Percentiles rank a stretch among this genome's conserved stretches.
Conservation (phyloP, 2,888 invertebrate species). For the Coenonympha glycerion region DNA sequence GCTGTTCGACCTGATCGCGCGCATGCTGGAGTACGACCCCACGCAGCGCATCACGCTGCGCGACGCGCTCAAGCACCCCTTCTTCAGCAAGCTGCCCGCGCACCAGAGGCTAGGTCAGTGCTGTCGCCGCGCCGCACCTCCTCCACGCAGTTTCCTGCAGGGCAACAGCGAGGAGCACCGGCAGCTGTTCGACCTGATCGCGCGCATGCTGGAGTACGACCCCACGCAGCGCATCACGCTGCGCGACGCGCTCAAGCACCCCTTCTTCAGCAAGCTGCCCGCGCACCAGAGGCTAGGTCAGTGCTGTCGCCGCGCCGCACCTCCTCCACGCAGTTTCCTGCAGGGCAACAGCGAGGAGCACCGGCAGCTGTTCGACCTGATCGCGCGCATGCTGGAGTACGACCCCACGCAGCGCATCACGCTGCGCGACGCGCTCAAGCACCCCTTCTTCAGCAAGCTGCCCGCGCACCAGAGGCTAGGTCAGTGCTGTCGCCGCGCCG, state of each 20-base stretch:
- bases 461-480: conserved; percentile 84
- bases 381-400: conserved; percentile 97
- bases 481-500: conserved; percentile 41
- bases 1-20: conserved; percentile 94
- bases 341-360: conserved; percentile 92
- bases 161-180: conserved; percentile 93
- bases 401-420: conserved; percentile 94
- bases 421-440: conserved; percentile 89
- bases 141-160: conserved; percentile 91
- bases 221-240: conserved; percentile 92
- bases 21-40: conserved; percentile 99
- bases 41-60: conserved; percentile 89
- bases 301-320: conserved; percentile 39
- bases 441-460: conserved; percentile 94
- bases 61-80: conserved; percentile 93
- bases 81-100: conserved; percentile 90
- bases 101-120: conserved; percentile 83
- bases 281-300: conserved; percentile 83
- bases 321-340: conserved; percentile 92
- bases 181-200: conserved; percentile 94
- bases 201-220: conserved; percentile 98
- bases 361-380: conserved; percentile 93
- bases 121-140: background rate
- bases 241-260: conserved; percentile 90
- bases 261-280: conserved; percentile 93